phyloP scores from a whole-genome alignment of 2,797 vertebrate genomes.

The Tadarida brasiliensis region DNA sequence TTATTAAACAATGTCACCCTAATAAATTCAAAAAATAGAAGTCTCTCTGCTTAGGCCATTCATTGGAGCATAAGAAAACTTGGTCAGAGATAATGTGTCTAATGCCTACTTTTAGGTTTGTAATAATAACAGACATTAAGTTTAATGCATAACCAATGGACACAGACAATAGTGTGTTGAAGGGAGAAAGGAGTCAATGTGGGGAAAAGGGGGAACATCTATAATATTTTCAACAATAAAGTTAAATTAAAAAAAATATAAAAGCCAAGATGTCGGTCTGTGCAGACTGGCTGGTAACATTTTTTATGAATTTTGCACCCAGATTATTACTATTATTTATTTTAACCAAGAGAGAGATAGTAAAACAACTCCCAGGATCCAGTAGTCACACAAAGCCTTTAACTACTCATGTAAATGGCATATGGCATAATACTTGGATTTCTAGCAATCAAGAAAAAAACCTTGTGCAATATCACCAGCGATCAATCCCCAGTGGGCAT shows the following conservation, averaged over 20 bases:
- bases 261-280: conserved; percentile 66
- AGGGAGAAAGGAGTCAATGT: too few species aligned
- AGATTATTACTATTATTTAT: conserved; percentile 75
- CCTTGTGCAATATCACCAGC: conserved; percentile 78
- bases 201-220: too few species aligned
- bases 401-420: conserved; percentile 84
- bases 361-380: conserved; percentile 55
- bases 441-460: conserved; percentile 85
- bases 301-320: conserved; percentile 79
- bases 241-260: not conserved
- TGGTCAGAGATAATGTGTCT: not conserved
- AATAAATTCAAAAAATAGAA: not conserved
- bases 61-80: not conserved
- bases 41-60: not conserved
- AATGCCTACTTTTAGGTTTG: not conserved
- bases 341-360: conserved; percentile 75
- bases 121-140: conserved; percentile 58
- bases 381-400: conserved; percentile 82
- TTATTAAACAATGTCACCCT: not conserved
- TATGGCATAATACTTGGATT: conserved; percentile 85
- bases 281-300: conserved; percentile 64
- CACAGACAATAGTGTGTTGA: too few species aligned
- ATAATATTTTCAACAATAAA: too few species aligned
- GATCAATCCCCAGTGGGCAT: conserved; percentile 84
- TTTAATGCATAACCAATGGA: not conserved